Percentiles rank a stretch among this genome's conserved stretches.
Conservation (phyloP, 2,113 vertebrate species). For the Thinocorus orbignyianus region DNA sequence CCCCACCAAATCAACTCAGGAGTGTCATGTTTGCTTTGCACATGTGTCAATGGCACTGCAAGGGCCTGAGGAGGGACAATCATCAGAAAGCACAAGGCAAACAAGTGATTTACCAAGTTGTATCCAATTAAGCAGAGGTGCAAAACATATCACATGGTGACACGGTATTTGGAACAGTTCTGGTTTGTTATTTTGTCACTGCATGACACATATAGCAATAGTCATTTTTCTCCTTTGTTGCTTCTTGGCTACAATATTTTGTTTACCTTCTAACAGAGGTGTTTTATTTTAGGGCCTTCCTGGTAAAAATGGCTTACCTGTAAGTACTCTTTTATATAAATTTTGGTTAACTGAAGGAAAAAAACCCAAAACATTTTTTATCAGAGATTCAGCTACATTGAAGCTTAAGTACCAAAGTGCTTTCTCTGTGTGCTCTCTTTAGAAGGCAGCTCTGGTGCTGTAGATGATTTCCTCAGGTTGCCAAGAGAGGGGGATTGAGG, state of each 20-base stretch:
- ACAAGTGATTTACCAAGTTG: background rate
- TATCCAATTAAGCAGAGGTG: background rate
- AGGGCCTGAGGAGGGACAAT: no score
- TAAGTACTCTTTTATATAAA: background rate
- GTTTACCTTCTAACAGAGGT: background rate
- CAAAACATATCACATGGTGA: background rate
- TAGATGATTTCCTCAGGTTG: background rate
- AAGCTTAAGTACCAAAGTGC: background rate
- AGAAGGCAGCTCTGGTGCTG: background rate
- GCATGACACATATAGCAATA: background rate
- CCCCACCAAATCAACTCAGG: background rate
- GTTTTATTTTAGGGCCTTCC: constrained; percentile 28
- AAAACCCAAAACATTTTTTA: background rate
- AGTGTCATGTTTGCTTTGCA: background rate
- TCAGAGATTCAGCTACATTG: background rate
- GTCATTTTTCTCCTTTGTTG: background rate
- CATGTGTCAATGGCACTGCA: background rate
- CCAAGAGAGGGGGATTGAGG: background rate
- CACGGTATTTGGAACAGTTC: background rate
- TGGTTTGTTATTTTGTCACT: background rate
- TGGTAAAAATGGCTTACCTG: background rate
- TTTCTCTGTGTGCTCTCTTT: background rate
- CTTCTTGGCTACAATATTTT: background rate
- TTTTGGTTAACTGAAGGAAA: background rate
- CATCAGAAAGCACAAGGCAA: background rate